Conservation (phyloP, 1,140 invertebrate genomes). For the Cherax quadricarinatus region DNA sequence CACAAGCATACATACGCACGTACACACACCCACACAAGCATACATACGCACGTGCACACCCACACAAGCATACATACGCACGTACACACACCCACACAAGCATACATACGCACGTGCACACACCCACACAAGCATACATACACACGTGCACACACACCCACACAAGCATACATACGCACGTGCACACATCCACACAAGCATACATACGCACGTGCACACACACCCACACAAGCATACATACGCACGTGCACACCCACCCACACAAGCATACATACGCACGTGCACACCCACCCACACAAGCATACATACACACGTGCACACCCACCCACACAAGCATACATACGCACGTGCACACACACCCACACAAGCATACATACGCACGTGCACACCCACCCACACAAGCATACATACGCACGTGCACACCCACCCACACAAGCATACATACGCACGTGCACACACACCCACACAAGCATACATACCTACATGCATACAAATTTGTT, state of each 20-base stretch:
- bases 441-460: not conserved
- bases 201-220: not conserved
- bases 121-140: not conserved
- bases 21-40: too few relatives aligned
- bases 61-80: not conserved
- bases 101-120: not conserved
- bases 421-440: too few relatives aligned
- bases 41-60: not conserved
- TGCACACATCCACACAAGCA: not conserved
- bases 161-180: too few relatives aligned
- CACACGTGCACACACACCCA: too few relatives aligned
- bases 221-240: too few relatives aligned
- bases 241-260: not conserved
- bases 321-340: not conserved
- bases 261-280: not conserved
- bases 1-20: not conserved
- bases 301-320: not conserved
- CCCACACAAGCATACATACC: not conserved
- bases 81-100: too few relatives aligned
- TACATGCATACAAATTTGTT: not conserved
- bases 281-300: too few relatives aligned
- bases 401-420: not conserved
- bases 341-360: too few relatives aligned
- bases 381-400: not conserved
- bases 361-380: too few relatives aligned